Evolutionary conservation across 2,797 vertebrate genomes (phyloP), one percentile per base, ranked within the genome.

Genomic region (Pelodytes ibericus): DNA sequence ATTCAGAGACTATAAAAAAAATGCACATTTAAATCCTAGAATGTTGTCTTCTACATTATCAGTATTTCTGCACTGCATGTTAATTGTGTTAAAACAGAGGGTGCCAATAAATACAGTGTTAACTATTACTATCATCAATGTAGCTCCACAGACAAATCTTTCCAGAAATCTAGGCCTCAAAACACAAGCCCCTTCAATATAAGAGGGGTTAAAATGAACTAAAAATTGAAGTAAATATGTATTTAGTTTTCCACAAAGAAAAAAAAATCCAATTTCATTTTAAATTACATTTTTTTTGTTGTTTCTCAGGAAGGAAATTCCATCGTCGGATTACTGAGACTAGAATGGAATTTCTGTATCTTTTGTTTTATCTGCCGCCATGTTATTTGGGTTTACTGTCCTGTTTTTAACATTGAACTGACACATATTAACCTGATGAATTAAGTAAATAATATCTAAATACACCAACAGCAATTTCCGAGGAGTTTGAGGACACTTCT

Each of bases 241-340:
- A 36, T 49, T 47, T 49, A 49, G 24, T 18, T 49, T 66, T 20
- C 41, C 2, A 13, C 58, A 31, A 60, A 18, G 11, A 53, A 60
- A 60, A 30, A 29, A 60, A 60, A 60, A 60, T 60, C 58, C 63
- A 66, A 66, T 66, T 66, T 66, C 63, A 49, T 66, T 66, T 66
- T 27, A 66, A 49, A 66, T 49, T 49, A 66, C 16, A 47, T 9
- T 59, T 81, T 65, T 65, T 24, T 15, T n/a, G 56, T 66, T 26
- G 25, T 36, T 60, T 65, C 2, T 6, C 60, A 30, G 20, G 64
- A 49, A 66, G 16, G 24, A 66, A 66, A 66, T 47, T 49, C 41
- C 25, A 10, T 11, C 5, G 16, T 24, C 18, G 18, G 25, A 66
- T 49, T 66, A 30, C 63, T 20, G 5, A 44, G 18, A 27, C 25